Evolutionary conservation across 2,113 vertebrate genomes (phyloP).

Genomic region (Perca schrenkii): DNA sequence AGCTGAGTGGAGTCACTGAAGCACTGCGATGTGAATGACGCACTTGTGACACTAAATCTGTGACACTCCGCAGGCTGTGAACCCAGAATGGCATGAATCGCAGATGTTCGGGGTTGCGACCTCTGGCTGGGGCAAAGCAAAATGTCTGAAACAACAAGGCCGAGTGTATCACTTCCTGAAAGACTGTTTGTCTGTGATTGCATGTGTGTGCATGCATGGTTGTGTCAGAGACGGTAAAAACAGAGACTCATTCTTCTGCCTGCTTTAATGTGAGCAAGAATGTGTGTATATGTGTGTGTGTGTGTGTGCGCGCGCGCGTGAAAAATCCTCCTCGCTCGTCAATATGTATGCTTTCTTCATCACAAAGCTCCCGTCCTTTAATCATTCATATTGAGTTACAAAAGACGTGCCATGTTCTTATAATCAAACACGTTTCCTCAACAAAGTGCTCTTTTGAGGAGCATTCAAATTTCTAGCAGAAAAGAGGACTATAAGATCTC

Average conservation of each 20-base stretch:
- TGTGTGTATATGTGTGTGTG: slow-evolving; percentile 17
- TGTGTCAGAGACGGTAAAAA: slow-evolving; percentile 22
- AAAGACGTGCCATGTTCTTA: slow-evolving; percentile 71
- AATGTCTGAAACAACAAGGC: slow-evolving; percentile 67
- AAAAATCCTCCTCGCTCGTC: slow-evolving; percentile 27
- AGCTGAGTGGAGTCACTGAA: slow-evolving; percentile 55
- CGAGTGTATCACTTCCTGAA: slow-evolving; percentile 59
- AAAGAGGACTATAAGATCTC: slow-evolving; percentile 58
- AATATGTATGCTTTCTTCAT: slow-evolving; percentile 68
- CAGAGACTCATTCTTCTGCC: slow-evolving; percentile 34
- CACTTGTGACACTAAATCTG: slow-evolving; percentile 74
- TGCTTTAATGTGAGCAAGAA: slow-evolving; percentile 50
- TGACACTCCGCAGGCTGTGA: slow-evolving; percentile 65
- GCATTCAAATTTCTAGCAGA: slow-evolving; percentile 67
- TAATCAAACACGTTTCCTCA: slow-evolving; percentile 72
- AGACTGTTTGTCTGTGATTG: slow-evolving; percentile 63
- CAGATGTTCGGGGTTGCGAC: slow-evolving; percentile 76
- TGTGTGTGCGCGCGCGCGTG: slow-evolving; percentile 8
- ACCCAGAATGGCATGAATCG: slow-evolving; percentile 63
- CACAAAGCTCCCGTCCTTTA: slow-evolving; percentile 66
- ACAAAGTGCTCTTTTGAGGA: slow-evolving; percentile 73
- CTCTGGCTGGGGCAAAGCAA: slow-evolving; percentile 67
- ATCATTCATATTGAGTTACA: slow-evolving; percentile 71
- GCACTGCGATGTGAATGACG: slow-evolving; percentile 65
- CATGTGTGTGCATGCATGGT: slow-evolving; percentile 2